Conservation (phyloP, 2,797 vertebrate genomes). For the Thamnophis elegans region DNA sequence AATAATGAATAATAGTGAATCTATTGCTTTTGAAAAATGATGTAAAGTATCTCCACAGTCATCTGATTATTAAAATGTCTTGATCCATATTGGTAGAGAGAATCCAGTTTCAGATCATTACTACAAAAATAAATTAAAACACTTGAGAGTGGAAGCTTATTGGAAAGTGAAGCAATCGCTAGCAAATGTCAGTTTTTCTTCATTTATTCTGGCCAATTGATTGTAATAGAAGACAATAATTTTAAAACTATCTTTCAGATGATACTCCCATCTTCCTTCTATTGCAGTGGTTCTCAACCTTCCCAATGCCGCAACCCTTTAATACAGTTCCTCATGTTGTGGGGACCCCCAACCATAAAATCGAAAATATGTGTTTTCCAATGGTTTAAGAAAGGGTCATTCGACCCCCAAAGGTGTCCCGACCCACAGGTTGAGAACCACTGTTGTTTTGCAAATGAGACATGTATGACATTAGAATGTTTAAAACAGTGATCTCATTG, state of each 20-base stretch:
- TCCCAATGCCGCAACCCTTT: no score
- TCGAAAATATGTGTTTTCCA: no score
- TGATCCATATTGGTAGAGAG: slow-evolving; percentile 21
- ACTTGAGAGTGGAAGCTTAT: slow-evolving; percentile 65
- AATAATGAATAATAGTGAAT: neutral
- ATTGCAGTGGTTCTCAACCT: neutral
- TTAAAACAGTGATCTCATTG: slow-evolving; percentile 50
- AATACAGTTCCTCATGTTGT: no score
- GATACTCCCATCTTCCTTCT: slow-evolving; percentile 40
- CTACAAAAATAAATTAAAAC: slow-evolving; percentile 63
- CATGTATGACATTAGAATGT: slow-evolving; percentile 53
- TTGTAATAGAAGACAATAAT: slow-evolving; percentile 66
- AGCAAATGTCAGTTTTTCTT: slow-evolving; percentile 63
- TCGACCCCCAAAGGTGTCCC: no score
- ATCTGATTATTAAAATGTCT: neutral
- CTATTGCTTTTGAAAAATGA: neutral
- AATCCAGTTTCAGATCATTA: slow-evolving; percentile 58
- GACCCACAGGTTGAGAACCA: no score
- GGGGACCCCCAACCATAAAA: no score
- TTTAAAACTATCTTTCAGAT: slow-evolving; percentile 65
- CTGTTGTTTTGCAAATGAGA: slow-evolving; percentile 26
- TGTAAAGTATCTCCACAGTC: neutral
- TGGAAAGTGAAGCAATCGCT: slow-evolving; percentile 65
- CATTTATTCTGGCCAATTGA: slow-evolving; percentile 69
- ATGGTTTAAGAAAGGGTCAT: no score